Conservation (phyloP, 2,113 vertebrate genomes). For the Ciconia boyciana region DNA sequence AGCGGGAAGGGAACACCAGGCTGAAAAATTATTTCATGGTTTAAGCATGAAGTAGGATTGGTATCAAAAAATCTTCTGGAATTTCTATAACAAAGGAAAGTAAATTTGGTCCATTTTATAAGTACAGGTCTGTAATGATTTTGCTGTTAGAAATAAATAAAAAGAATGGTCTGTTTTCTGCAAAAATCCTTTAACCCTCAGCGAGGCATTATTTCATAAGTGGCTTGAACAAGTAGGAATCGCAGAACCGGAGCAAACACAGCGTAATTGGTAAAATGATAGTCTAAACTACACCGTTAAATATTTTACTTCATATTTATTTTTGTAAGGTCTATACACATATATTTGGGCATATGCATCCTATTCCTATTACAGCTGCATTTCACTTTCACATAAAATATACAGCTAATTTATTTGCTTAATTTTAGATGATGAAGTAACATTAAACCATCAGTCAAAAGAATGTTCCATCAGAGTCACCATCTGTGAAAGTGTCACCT, state of each 20-base stretch:
- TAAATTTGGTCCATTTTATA: not conserved
- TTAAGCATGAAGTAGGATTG: not conserved
- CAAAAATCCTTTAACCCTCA: not conserved
- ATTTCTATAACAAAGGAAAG: not conserved
- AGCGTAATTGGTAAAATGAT: not conserved
- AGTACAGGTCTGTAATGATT: not conserved
- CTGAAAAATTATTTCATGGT: not conserved
- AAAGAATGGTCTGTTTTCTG: not conserved
- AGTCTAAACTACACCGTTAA: not conserved
- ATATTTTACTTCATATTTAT: not conserved
- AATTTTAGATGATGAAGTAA: not conserved
- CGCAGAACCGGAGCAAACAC: not conserved
- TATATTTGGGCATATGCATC: not conserved
- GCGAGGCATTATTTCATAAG: not conserved
- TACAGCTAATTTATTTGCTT: not conserved
- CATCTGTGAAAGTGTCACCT: not conserved
- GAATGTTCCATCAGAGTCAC: not conserved
- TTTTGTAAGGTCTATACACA: not conserved
- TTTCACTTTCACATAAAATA: not conserved
- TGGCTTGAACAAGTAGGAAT: not conserved
- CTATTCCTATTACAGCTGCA: not conserved
- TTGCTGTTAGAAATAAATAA: not conserved
- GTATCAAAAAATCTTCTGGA: not conserved
- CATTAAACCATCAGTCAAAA: not conserved
- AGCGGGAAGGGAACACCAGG: not conserved